phyloP scores from a whole-genome alignment of 2,888 invertebrate species.

The Elysia crispata region DNA sequence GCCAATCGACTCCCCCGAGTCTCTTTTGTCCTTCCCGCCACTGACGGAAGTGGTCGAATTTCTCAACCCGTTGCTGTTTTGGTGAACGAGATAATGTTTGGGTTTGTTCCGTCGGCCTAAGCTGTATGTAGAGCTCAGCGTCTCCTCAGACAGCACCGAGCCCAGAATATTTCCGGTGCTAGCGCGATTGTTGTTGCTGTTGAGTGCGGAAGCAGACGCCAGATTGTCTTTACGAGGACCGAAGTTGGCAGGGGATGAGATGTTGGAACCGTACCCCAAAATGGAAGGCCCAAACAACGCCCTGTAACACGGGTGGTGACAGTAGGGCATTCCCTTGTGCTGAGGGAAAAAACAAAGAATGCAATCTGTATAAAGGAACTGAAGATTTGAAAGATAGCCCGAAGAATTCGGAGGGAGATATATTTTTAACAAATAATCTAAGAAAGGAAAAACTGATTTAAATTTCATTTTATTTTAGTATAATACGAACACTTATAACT shows the following conservation, averaged over 20 bases:
- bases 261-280: slow-evolving; percentile 85
- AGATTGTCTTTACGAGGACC: slow-evolving; percentile 14
- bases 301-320: slow-evolving; percentile 90
- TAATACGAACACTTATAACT: no score
- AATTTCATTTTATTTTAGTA: no score
- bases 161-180: neutral
- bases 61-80: no score
- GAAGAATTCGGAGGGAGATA: neutral
- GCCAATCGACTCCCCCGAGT: no score
- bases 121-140: no score
- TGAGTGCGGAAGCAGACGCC: slow-evolving; percentile 22
- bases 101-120: no score
- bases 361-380: neutral
- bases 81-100: no score
- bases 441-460: no score
- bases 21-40: no score
- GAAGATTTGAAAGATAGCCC: neutral
- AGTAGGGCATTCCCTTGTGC: slow-evolving; percentile 91
- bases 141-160: no score
- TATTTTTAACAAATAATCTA: neutral
- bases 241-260: slow-evolving; percentile 69
- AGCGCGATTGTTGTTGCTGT: slow-evolving; percentile 22
- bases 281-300: slow-evolving; percentile 89
- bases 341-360: slow-evolving; percentile 66
- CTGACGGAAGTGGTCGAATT: no score